A percentile compares a stretch with the other conserved stretches of the same genome.
These are phyloP conservation scores for Drosophila biarmipes DNA, from an alignment of 1,140 invertebrate genomes.

Conservation along the genomic window DNA sequence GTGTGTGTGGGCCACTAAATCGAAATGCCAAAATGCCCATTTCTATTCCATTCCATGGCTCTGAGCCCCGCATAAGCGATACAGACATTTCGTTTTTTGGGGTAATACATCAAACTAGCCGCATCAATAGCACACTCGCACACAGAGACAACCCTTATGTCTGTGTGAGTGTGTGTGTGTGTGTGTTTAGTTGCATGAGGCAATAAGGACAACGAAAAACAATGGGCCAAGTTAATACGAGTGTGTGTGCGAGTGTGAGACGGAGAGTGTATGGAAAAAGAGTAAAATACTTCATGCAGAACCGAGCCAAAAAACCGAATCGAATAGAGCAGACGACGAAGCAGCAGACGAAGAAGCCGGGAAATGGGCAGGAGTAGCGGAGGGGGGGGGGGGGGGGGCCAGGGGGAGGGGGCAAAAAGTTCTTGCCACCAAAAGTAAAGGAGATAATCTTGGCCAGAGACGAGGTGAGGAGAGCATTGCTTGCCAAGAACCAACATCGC, in stretches of 20 bases:
- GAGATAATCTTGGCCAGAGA: slow-evolving; percentile 79
- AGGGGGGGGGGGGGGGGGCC: not conserved
- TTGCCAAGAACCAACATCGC: slow-evolving; percentile 63
- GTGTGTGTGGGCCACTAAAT: slow-evolving; percentile 72
- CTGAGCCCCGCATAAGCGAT: slow-evolving; percentile 81
- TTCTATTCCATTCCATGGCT: slow-evolving; percentile 73
- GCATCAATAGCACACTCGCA: slow-evolving; percentile 78
- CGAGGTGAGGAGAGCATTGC: slow-evolving; percentile 49
- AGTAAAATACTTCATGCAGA: slow-evolving; percentile 82
- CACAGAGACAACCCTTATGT: slow-evolving; percentile 36
- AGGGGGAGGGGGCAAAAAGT: slow-evolving; percentile 49
- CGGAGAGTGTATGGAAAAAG: slow-evolving; percentile 67
- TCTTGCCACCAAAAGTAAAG: slow-evolving; percentile 82
- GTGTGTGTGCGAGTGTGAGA: slow-evolving; percentile 39
- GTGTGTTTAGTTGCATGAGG: slow-evolving; percentile 71
- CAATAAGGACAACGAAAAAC: slow-evolving; percentile 76
- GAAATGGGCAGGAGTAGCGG: slow-evolving; percentile 3
- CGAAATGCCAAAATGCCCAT: slow-evolving; percentile 84
- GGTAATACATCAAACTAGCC: slow-evolving; percentile 84
- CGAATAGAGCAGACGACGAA: slow-evolving; percentile 53
- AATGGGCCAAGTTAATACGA: slow-evolving; percentile 73
- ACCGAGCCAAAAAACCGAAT: slow-evolving; percentile 71
- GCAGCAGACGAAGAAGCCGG: slow-evolving; percentile 21
- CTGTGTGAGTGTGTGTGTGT: slow-evolving; percentile 29
- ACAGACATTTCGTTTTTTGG: slow-evolving; percentile 83